These are phyloP conservation scores for Tethea ocularis DNA, from an alignment of 2,888 invertebrate genomes.

Conservation along the genomic window DNA sequence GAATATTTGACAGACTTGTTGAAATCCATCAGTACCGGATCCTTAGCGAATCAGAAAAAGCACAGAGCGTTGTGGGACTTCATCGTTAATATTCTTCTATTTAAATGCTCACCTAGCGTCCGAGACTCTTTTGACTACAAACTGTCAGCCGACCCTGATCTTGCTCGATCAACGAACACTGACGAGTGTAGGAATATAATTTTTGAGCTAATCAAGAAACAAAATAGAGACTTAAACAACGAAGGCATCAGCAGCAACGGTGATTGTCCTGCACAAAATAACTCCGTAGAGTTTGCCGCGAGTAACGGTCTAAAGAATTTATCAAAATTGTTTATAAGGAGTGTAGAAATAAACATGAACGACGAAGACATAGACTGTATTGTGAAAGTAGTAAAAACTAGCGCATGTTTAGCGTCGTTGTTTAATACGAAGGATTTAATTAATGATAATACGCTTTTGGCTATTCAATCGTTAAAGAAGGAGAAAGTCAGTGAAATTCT, in stretches of 20 bases:
- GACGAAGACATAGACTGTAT: not conserved
- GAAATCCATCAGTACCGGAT: conserved; percentile 15
- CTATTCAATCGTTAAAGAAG: not conserved
- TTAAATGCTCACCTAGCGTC: conserved; percentile 31
- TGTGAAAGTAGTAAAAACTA: not conserved
- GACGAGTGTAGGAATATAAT: conserved; percentile 33
- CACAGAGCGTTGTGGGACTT: conserved; percentile 35
- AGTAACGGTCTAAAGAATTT: conserved; percentile 37
- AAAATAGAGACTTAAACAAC: conserved; percentile 13
- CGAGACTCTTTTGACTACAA: conserved; percentile 46
- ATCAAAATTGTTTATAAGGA: conserved; percentile 31
- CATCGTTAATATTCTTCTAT: conserved; percentile 38
- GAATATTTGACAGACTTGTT: conserved; percentile 35
- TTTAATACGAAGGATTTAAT: not conserved
- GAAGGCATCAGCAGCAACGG: conserved; percentile 8
- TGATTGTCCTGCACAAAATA: not conserved
- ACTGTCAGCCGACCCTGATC: conserved; percentile 38
- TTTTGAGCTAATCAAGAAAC: conserved; percentile 42
- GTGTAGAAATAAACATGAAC: not conserved
- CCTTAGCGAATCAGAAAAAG: conserved; percentile 12
- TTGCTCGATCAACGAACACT: conserved; percentile 24
- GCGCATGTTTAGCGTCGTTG: not conserved
- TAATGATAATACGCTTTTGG: not conserved
- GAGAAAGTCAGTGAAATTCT: not conserved
- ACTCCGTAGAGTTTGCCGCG: conserved; percentile 26